phyloP scores from a whole-genome alignment of 2,888 invertebrate species.

The Mimumesa dahlbomi region DNA sequence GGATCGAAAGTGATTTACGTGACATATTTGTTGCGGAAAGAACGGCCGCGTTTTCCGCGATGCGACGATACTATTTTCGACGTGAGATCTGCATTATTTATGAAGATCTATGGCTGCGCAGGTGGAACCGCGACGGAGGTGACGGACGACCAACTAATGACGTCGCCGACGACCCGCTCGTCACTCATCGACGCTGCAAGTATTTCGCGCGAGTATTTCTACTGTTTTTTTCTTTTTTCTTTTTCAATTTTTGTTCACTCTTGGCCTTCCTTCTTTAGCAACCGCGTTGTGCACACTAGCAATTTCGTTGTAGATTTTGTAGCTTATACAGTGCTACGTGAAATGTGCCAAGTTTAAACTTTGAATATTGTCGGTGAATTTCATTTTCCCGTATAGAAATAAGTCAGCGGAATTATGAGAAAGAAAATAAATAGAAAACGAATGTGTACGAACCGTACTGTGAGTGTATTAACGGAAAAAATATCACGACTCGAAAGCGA shows the following conservation, averaged over 20 bases:
- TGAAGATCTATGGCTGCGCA: constrained; percentile 31
- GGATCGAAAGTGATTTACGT: too few relatives aligned
- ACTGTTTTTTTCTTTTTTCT: constrained; percentile 1
- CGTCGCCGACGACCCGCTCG: constrained; percentile 30
- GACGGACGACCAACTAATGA: constrained; percentile 48
- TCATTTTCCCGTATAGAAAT: too few relatives aligned
- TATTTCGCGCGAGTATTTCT: constrained; percentile 13
- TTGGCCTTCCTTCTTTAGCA: neutral
- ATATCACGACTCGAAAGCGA: neutral
- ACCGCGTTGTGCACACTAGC: too few relatives aligned
- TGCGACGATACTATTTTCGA: constrained; percentile 16
- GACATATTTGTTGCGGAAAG: neutral
- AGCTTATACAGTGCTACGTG: too few relatives aligned
- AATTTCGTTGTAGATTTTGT: too few relatives aligned
- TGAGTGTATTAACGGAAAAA: too few relatives aligned
- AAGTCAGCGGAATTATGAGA: too few relatives aligned
- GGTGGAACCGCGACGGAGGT: constrained; percentile 30
- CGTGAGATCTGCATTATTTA: constrained; percentile 24
- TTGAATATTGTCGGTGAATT: too few relatives aligned
- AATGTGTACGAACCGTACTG: too few relatives aligned
- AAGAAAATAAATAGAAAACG: too few relatives aligned
- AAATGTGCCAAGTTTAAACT: too few relatives aligned
- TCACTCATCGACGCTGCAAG: constrained; percentile 41
- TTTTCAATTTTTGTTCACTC: too few relatives aligned
- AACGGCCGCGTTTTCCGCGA: constrained; percentile 4